These are phyloP conservation scores for Albula goreensis DNA, from an alignment of 2,113 vertebrate genomes.

Conservation along the genomic window DNA sequence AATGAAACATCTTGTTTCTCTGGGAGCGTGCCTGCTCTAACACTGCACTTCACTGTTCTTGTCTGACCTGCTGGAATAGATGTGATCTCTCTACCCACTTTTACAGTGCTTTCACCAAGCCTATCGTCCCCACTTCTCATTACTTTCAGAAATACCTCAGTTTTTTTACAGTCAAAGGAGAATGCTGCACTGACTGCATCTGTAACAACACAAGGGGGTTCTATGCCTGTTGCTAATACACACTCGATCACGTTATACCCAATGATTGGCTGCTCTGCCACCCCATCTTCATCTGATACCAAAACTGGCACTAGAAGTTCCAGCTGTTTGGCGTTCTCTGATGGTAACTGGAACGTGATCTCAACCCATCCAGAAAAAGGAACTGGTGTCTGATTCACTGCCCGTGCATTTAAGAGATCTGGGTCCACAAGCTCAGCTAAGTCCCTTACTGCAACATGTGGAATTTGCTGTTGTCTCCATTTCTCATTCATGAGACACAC, in stretches of 20 bases:
- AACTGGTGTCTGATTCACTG: background rate
- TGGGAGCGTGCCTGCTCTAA: slow-evolving; percentile 12
- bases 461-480: background rate
- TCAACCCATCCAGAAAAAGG: background rate
- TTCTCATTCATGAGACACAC: background rate
- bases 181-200: slow-evolving; percentile 33
- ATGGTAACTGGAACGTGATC: background rate
- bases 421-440: background rate
- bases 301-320: background rate
- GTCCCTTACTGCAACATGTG: background rate
- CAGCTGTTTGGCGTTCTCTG: background rate
- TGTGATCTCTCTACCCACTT: background rate
- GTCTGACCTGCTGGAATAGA: slow-evolving; percentile 23
- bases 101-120: background rate
- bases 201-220: background rate
- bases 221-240: background rate
- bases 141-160: slow-evolving; percentile 27
- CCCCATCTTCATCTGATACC: background rate
- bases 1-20: slow-evolving; percentile 17
- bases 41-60: slow-evolving; percentile 19
- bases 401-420: background rate
- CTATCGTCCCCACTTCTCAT: background rate
- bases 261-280: background rate
- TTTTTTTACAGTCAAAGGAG: slow-evolving; percentile 36
- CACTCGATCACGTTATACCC: background rate